Evolutionary conservation across 35 echinoderm and acorn worm genomes (phyloP), one percentile per base, ranked within the genome.

Genomic region (Amphiura filiformis): DNA sequence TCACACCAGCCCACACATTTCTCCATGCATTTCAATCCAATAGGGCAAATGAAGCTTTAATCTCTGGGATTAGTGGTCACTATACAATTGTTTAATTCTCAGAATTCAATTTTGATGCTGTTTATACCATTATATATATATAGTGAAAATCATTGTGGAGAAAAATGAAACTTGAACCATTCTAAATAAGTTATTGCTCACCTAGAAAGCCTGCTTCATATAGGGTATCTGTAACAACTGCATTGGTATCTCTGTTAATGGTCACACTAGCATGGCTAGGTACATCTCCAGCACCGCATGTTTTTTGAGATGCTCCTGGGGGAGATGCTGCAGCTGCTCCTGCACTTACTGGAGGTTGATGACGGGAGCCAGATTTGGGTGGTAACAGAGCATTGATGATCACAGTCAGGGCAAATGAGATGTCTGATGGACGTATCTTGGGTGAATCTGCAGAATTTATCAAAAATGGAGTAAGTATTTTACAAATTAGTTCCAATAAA

Each of bases 401-500:
- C 87, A 95, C 89, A 33, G 93, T 92, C 75, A 99, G 87, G 23
- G 96, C 93, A 79, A 99, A 95, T 0, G 96, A 92, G 56, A 94
- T 88, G 57, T 99, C 93, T 35, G 93, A 92, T 12, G 93, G 93
- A 57, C 96, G 83, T 38, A 99, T 99, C 96, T 99, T 92, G 34
- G 96, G 96, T 31, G 83, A 94, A 90, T 99, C 96, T 99, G 78
- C 65, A 80, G 42, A 13, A 32, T n/a, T n/a, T n/a, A n/a, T n/a
- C n/a, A n/a, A n/a, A n/a, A 81, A 20, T 35, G 44, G 35, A 20
- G 23, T n/a, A n/a, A n/a, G n/a, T n/a, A n/a, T n/a, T n/a, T n/a
- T n/a, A n/a, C n/a, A n/a, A n/a, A n/a, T n/a, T n/a, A n/a, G n/a
- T n/a, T n/a, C n/a, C n/a, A n/a, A n/a, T n/a, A n/a, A n/a, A n/a